phyloP scores from a whole-genome alignment of 2,797 vertebrate species.

The Gambelia wislizenii region DNA sequence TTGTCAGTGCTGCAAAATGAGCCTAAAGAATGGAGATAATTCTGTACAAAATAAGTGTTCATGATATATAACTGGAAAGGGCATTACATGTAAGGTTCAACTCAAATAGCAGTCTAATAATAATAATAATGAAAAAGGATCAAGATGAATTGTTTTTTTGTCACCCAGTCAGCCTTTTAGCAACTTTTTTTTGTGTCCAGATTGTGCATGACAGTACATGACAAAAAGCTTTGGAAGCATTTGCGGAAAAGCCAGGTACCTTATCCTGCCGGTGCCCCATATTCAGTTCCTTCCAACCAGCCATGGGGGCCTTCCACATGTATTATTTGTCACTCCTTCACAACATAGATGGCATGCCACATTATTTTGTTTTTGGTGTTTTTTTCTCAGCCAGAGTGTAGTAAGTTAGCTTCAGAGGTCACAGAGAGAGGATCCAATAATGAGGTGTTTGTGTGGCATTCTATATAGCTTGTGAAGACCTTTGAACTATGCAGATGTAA shows the following conservation, averaged over 20 bases:
- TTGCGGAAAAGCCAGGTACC: neutral
- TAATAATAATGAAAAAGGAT: neutral
- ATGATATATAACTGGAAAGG: conserved; percentile 43
- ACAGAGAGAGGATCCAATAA: too few species aligned
- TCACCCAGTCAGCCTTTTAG: conserved; percentile 52
- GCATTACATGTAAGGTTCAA: conserved; percentile 53
- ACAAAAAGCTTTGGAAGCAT: neutral
- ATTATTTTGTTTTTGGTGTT: too few species aligned
- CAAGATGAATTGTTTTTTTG: conserved; percentile 53
- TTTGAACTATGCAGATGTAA: too few species aligned
- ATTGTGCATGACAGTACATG: neutral
- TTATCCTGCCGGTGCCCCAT: neutral
- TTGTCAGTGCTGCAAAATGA: conserved; percentile 7
- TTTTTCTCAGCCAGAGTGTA: too few species aligned
- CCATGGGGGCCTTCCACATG: neutral
- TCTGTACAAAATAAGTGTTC: conserved; percentile 46
- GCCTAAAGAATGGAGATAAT: conserved; percentile 45
- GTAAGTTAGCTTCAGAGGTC: too few species aligned
- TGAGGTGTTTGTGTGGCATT: too few species aligned
- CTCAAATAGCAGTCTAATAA: conserved; percentile 52
- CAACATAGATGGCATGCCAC: too few species aligned
- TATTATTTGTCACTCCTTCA: too few species aligned
- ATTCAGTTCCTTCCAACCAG: neutral
- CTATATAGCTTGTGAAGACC: too few species aligned
- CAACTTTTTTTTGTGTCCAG: conserved; percentile 34